Evolutionary conservation across 1,140 invertebrate species (phyloP).

Genomic region (Centruroides sculpturatus): DNA sequence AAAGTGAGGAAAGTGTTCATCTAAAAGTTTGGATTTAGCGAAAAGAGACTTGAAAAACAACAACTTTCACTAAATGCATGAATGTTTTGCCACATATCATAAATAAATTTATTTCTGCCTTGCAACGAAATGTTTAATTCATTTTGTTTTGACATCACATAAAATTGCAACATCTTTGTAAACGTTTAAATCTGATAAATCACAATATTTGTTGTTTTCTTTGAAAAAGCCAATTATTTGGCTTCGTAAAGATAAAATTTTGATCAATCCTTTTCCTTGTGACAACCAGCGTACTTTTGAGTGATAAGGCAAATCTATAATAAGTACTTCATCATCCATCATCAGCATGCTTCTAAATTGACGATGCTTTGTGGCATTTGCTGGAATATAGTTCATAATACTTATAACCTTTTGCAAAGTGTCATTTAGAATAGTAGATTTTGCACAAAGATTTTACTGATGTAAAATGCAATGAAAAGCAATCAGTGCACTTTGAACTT

Average conservation of each 20-base stretch:
- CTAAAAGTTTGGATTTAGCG: neutral
- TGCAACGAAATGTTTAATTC: too few relatives aligned
- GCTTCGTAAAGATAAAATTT: neutral
- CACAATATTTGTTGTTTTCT: neutral
- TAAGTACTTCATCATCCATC: neutral
- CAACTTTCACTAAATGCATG: too few relatives aligned
- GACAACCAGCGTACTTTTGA: neutral
- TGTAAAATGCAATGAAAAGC: neutral
- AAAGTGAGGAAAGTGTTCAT: neutral
- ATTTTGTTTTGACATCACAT: neutral
- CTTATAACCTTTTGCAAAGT: too few relatives aligned
- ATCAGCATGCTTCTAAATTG: neutral
- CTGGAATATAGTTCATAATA: neutral
- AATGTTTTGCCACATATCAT: too few relatives aligned
- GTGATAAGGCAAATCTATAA: neutral
- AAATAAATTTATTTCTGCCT: too few relatives aligned
- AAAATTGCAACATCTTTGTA: neutral
- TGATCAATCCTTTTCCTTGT: neutral
- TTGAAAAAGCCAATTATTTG: neutral
- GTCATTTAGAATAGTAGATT: neutral
- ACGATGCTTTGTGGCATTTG: neutral
- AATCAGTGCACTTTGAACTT: neutral
- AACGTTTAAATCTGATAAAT: neutral
- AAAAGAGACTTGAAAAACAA: too few relatives aligned
- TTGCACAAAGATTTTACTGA: neutral